These are phyloP conservation scores for Ondatra zibethicus DNA, from an alignment of 2,113 vertebrate genomes.

Conservation along the genomic window DNA sequence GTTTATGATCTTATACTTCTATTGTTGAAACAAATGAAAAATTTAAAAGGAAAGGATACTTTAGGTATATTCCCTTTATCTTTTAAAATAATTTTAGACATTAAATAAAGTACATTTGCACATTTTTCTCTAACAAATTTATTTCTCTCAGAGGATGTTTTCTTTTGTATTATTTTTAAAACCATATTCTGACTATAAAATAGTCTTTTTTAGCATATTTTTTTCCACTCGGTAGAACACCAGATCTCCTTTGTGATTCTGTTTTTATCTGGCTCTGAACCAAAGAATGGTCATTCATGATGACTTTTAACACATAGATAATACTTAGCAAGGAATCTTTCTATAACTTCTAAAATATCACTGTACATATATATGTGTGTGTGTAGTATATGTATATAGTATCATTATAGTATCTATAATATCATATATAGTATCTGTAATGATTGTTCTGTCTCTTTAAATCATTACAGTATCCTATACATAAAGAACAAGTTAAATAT, in stretches of 20 bases:
- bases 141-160: neutral
- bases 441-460: too few relatives aligned
- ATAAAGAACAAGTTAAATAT: neutral
- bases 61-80: neutral
- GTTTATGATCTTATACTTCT: neutral
- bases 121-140: neutral
- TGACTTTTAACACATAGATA: neutral
- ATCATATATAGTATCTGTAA: too few relatives aligned
- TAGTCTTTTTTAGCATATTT: neutral
- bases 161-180: neutral
- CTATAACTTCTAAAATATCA: neutral
- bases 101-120: conserved; percentile 18
- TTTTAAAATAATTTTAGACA: conserved; percentile 13
- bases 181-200: neutral
- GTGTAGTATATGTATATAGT: too few relatives aligned
- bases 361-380: neutral
- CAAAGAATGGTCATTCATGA: neutral
- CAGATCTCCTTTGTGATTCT: neutral
- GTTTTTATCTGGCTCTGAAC: neutral
- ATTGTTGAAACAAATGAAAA: neutral
- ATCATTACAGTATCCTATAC: neutral
- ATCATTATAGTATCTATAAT: too few relatives aligned
- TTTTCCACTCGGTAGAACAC: neutral
- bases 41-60: neutral
- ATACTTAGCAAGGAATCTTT: neutral